Base-by-base conservation (phyloP, 1,140 invertebrate genomes). In the Wiebesia pumilae region DNA sequence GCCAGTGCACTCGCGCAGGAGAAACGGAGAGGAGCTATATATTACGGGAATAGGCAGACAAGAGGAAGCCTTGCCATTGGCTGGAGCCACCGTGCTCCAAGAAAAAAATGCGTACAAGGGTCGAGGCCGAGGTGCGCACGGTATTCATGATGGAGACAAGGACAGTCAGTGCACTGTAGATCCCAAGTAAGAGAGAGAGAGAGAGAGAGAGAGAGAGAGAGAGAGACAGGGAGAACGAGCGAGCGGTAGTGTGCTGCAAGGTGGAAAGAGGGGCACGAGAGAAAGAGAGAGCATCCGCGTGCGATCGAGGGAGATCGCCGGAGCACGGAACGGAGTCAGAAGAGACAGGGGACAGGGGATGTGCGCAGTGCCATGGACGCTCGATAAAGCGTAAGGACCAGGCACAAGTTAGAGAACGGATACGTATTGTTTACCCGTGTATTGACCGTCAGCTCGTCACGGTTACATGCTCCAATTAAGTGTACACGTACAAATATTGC, bases 371-470 rank as follows among this genome's bases (percentile, higher is more conserved):
- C 30, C 51, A 62, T 35, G 24, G 47, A 84, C 51, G 82, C 54
- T 84, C 82, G 71, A 77, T 77, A 84, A 84, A 84, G 81, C 51
- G 35, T n/a, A 84, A 84, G 47, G 30, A 83, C 69, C 40, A 35
- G 3, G 19, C n/a, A 33, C 33, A 33, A 82, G 3, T 24, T 10
- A 21, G 16, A 67, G 21, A 81, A n/a, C 16, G 12, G 16, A 58
- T 30, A 27, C 19, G 78, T 62, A 33, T 24, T 1, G 21, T 35
- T 54, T 19, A 7, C n/a, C 7, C 33, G 24, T 33, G 9, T 6
- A 30, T 27, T 82, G 67, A 81, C 79, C 62, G 79, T 81, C 79
- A 69, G 30, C 16, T 0, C 30, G 77, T 51, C 51, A 79, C 10
- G 0, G 3, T 10, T 47, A 77, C 30, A 77, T 6, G n/a, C 33